These are phyloP conservation scores for Pachypeltis micranthus DNA, from an alignment of 1,140 invertebrate species.

Conservation along the genomic window DNA sequence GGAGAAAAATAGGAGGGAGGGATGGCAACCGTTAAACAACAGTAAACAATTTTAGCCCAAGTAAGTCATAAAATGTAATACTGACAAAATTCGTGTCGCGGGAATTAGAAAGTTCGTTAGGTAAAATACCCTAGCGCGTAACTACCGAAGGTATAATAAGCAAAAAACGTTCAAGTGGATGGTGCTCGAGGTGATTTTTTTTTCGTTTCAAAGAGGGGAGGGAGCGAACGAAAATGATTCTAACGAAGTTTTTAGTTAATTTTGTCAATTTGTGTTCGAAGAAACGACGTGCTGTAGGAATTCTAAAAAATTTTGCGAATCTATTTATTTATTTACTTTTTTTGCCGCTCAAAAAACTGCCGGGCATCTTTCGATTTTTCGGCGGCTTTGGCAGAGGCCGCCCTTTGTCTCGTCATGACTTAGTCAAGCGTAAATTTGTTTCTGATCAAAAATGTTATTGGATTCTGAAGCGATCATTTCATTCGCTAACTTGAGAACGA, in stretches of 20 bases:
- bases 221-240: no score
- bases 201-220: no score
- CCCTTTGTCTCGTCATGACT: background rate
- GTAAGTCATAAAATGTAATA: conserved; percentile 1
- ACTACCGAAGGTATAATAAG: background rate
- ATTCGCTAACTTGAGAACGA: background rate
- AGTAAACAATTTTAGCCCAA: background rate
- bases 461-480: no score
- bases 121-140: background rate
- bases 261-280: background rate
- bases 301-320: background rate
- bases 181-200: background rate
- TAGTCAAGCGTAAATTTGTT: background rate
- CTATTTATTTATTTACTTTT: background rate
- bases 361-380: background rate
- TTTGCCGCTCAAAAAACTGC: background rate
- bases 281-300: background rate
- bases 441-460: background rate
- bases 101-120: background rate
- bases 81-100: background rate
- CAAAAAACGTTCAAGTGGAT: background rate
- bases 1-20: no score
- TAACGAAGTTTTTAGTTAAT: background rate
- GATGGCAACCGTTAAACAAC: no score
- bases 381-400: no score